Evolutionary conservation across 1,140 invertebrate genomes (phyloP).

Genomic region (Hestina assimilis): DNA sequence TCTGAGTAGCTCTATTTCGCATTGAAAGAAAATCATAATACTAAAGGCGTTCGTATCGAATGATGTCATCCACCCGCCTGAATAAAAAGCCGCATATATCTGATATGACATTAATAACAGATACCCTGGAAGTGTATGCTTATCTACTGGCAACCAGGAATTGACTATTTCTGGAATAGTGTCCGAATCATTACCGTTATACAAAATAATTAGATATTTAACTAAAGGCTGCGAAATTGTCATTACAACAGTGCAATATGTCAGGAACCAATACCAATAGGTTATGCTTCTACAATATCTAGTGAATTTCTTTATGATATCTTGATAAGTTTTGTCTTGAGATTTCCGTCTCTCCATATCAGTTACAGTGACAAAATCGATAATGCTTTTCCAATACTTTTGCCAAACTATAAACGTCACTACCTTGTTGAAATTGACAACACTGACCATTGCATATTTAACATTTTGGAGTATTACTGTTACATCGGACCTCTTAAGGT

Average conservation of each 20-base stretch:
- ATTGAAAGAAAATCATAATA: conserved; percentile 52
- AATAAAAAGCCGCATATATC: conserved; percentile 37
- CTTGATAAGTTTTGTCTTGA: conserved; percentile 17
- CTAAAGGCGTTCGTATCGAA: conserved; percentile 49
- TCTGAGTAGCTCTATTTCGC: conserved; percentile 43
- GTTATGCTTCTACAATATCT: conserved; percentile 38
- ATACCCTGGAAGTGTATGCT: conserved; percentile 38
- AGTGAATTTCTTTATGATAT: conserved; percentile 30
- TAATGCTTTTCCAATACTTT: conserved; percentile 35
- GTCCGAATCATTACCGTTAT: no score
- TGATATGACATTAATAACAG: conserved; percentile 37
- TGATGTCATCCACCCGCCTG: conserved; percentile 48
- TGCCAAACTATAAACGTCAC: conserved; percentile 35
- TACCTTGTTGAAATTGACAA: conserved; percentile 35
- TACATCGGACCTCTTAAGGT: conserved; percentile 32
- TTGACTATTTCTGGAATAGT: no score
- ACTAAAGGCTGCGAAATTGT: conserved; percentile 30
- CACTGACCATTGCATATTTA: conserved; percentile 41
- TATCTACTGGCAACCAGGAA: conserved; percentile 55
- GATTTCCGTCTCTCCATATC: conserved; percentile 31
- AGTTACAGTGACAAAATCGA: conserved; percentile 36
- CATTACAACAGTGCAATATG: conserved; percentile 28
- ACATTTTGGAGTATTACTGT: conserved; percentile 39
- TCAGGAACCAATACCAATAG: conserved; percentile 33
- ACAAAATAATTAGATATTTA: conserved; percentile 29